phyloP scores from a whole-genome alignment of 2,113 vertebrate genomes.

The Etia nguti region DNA sequence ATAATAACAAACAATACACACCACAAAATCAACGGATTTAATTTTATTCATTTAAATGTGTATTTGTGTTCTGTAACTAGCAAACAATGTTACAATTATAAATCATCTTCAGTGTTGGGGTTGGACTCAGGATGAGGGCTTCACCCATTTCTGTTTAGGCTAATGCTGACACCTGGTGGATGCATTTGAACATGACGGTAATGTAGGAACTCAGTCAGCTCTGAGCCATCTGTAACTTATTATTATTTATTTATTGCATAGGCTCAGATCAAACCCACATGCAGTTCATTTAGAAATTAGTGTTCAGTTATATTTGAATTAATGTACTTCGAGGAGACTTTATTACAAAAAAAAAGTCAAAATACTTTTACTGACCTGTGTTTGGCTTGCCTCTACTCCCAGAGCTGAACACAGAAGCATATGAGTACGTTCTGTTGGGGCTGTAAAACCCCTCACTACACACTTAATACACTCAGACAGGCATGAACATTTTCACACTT shows the following conservation, averaged over 20 bases:
- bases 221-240: not conserved
- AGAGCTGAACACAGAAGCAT: not conserved
- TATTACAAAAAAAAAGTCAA: not conserved
- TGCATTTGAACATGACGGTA: not conserved
- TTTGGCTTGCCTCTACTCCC: not conserved
- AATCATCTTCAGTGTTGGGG: not conserved
- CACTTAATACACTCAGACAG: not conserved
- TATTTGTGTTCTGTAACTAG: not conserved
- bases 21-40: not conserved
- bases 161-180: not conserved
- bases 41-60: not conserved
- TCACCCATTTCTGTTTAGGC: not conserved
- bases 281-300: not conserved
- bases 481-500: fast-evolving
- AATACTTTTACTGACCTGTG: not conserved
- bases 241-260: not conserved
- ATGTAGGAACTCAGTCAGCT: not conserved
- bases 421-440: fast-evolving
- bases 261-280: not conserved
- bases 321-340: not conserved
- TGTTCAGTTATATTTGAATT: not conserved
- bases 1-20: not conserved
- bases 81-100: not conserved
- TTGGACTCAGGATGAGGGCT: not conserved
- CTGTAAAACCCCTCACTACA: no score